Evolutionary conservation across 1,140 invertebrate genomes (phyloP).

Genomic region (Euborellia annulipes): DNA sequence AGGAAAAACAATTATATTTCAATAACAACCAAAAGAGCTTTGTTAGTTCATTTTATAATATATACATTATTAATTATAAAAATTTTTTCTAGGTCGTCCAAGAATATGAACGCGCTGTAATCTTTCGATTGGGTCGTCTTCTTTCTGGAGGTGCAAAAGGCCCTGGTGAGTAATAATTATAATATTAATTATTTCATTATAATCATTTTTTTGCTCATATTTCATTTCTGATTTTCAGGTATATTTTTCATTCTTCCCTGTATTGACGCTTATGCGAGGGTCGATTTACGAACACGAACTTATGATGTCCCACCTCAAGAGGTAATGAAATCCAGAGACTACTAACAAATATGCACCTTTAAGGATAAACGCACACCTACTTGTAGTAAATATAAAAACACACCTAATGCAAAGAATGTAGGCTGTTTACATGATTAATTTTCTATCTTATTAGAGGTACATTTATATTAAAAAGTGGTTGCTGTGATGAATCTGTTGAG

Average conservation of each 20-base stretch:
- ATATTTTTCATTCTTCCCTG: conserved; percentile 92
- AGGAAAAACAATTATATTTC: no score
- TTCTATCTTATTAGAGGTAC: no score
- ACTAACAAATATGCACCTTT: no score
- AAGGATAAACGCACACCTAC: no score
- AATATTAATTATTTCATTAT: no score
- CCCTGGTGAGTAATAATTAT: conserved; percentile 42
- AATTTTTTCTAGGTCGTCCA: conserved; percentile 62
- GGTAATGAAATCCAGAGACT: no score
- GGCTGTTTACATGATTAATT: no score
- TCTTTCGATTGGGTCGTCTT: conserved; percentile 72
- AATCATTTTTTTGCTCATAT: background rate
- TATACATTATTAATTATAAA: conserved; percentile 1
- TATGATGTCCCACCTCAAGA: conserved; percentile 93
- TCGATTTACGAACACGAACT: conserved; percentile 76
- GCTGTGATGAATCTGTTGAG: no score
- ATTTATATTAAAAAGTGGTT: no score
- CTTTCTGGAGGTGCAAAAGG: conserved; percentile 82
- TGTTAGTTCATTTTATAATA: conserved; percentile 8
- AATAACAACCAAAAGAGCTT: conserved; percentile 4
- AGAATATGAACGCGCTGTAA: conserved; percentile 80
- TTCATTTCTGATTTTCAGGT: conserved; percentile 35
- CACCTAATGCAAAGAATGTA: no score
- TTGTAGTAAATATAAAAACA: no score
- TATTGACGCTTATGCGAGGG: conserved; percentile 81